phyloP scores from a whole-genome alignment of 1,140 invertebrate species.

The Branchinecta lynchi region DNA sequence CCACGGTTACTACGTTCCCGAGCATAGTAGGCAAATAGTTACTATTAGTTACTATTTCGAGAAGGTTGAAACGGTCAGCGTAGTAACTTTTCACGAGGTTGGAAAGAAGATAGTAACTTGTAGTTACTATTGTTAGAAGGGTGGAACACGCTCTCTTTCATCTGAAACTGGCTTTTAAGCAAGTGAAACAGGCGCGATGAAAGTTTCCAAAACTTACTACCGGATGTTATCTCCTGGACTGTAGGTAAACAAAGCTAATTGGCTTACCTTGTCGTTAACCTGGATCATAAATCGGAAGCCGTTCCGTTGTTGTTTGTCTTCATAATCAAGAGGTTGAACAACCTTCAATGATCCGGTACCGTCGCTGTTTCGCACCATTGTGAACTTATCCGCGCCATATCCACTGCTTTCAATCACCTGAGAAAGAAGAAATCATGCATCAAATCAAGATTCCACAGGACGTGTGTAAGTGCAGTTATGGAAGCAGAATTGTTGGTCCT shows the following conservation, averaged over 20 bases:
- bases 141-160: too few relatives aligned
- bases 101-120: too few relatives aligned
- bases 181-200: too few relatives aligned
- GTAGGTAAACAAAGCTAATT: not conserved
- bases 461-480: not conserved
- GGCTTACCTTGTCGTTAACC: constrained; percentile 61
- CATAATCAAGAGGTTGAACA: constrained; percentile 79
- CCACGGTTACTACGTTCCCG: too few relatives aligned
- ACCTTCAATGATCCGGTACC: constrained; percentile 88
- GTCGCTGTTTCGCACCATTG: constrained; percentile 90
- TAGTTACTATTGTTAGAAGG: too few relatives aligned
- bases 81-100: too few relatives aligned
- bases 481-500: not conserved
- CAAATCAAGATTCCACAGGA: constrained; percentile 15
- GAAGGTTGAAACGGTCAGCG: too few relatives aligned
- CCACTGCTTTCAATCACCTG: constrained; percentile 77
- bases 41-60: too few relatives aligned
- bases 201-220: too few relatives aligned
- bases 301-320: constrained; percentile 77
- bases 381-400: constrained; percentile 88
- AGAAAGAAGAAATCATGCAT: constrained; percentile 18
- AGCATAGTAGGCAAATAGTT: too few relatives aligned
- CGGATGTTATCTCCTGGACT: not conserved
- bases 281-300: constrained; percentile 84
- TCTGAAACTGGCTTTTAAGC: too few relatives aligned